Base-by-base conservation (phyloP, 2,888 invertebrate species). In the Drosophila putrida region DNA sequence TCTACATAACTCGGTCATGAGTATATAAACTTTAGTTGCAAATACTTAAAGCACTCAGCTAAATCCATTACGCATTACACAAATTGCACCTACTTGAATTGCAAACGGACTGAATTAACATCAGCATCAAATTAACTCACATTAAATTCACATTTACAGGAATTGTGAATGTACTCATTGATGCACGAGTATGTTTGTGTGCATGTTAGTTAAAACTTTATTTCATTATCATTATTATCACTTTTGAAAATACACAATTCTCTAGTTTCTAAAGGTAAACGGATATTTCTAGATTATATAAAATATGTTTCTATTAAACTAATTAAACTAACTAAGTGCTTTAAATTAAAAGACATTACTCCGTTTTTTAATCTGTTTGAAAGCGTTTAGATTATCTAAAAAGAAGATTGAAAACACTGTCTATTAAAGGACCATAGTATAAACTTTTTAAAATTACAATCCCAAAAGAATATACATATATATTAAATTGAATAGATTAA, bases 21-120 rank as follows among this genome's bases (percentile, higher is more conserved):
- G 33, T 15, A 33, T 41, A 33, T 51, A 33, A 33, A 54, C 38
- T 51, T 71, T 49, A 58, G 35, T 57, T 54, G 71, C 71, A 70
- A 83, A 82, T 82, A 80, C 83, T 77, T 77, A 58, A 83, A 54
- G 65, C 68, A 61, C 60, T 72, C 51, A 49, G 39, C 47, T 28
- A 50, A 81, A 81, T 72, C 75, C 77, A 76, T 62, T 78, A 70
- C 36, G 43, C 54, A 46, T 60, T 44, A 53, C 57, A 61, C 54
- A 57, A 50, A 68, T 73, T 54, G 53, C 55, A 65, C 50, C 25
- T 62, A 46, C 58, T 65, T 59, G 25, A 55, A 55, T 6, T 35
- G 28, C 25, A 35, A 57, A 58, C 44, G 15, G 36, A 44, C 15
- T 15, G 31, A 36, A 71, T 71, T 63, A 70, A 59, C 51, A 47